phyloP scores from a whole-genome alignment of 1,140 invertebrate species.

The Trichomalopsis sarcophagae region DNA sequence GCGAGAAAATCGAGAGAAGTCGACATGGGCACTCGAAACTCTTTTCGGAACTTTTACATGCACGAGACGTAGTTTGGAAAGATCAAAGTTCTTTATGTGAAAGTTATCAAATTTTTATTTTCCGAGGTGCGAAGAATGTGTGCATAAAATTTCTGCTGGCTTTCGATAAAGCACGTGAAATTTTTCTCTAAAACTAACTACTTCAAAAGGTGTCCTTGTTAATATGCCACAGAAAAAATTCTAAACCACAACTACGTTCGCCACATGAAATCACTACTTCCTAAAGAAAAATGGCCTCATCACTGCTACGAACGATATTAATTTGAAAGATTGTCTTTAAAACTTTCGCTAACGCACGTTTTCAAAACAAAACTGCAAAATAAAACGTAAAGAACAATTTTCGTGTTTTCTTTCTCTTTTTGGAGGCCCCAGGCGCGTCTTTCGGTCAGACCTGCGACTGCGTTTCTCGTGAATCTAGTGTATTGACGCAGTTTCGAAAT shows the following conservation, averaged over 20 bases:
- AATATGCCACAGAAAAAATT: no score
- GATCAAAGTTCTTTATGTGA: not conserved
- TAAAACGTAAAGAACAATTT: no score
- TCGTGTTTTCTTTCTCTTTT: not conserved
- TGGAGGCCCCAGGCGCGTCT: not conserved
- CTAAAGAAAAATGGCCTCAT: no score
- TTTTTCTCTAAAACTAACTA: not conserved
- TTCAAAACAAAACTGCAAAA: no score
- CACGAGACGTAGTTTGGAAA: not conserved
- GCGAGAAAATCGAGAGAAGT: not conserved
- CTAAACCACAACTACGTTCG: no score
- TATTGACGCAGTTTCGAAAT: not conserved
- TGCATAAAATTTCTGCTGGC: not conserved
- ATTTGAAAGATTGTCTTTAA: no score
- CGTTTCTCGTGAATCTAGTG: not conserved
- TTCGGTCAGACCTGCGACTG: not conserved
- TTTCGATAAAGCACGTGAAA: not conserved
- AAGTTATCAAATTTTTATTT: not conserved
- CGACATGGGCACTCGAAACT: not conserved
- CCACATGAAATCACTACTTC: no score
- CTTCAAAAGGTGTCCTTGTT: not conserved
- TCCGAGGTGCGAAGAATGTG: not conserved
- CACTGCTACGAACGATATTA: no score
- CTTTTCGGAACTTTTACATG: not conserved
- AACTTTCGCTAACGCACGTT: no score